Base-by-base conservation (phyloP, 2,113 vertebrate species). In the Heloderma charlesbogerti region DNA sequence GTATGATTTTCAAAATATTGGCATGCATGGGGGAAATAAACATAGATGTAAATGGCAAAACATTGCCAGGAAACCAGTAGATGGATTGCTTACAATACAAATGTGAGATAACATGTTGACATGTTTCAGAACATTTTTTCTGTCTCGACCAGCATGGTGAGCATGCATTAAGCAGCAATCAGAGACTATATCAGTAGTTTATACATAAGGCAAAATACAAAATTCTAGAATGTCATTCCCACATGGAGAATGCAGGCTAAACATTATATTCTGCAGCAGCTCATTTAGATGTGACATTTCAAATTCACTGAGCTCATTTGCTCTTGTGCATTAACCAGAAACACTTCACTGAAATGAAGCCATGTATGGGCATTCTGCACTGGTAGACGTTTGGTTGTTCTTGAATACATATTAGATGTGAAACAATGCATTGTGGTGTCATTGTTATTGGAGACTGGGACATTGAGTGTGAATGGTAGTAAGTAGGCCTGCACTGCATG, bases 261-360 rank as follows among this genome's bases (percentile, higher is more conserved):
- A 77, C 27, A 9, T 37, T 71, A 8, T 88, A 29, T 66, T 71
- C 48, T 89, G 12, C 84, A 90, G 71, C 40, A 84, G 54, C 71
- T 90, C 81, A 45, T 83, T 89, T 89, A 82, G 9, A 31, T 60
- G 48, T 71, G 63, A 69, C 79, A 90, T 63, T 90, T 90, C 71
- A 84, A 48, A 84, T 16, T n/a, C 40, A 77, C 40, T 84, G 81
- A 84, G 31, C 31, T 84, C 40, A 84, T 90, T 89, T 29, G 37
- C 29, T 72, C 9, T 63, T 84, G 31, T 45, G 22, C 25, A 77
- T 6, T 27, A 66, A 66, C 69, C 12, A 57, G 29, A 60, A 63
- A 75, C 31, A 75, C 1, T 13, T 77, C 34, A 63, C 69, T 66
- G 3, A 84, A 84, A 90, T 25, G 16, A 90, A 51, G 12, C 71